Conservation (phyloP, 2,797 vertebrate species). For the Phrynocephalus guinanensis region DNA sequence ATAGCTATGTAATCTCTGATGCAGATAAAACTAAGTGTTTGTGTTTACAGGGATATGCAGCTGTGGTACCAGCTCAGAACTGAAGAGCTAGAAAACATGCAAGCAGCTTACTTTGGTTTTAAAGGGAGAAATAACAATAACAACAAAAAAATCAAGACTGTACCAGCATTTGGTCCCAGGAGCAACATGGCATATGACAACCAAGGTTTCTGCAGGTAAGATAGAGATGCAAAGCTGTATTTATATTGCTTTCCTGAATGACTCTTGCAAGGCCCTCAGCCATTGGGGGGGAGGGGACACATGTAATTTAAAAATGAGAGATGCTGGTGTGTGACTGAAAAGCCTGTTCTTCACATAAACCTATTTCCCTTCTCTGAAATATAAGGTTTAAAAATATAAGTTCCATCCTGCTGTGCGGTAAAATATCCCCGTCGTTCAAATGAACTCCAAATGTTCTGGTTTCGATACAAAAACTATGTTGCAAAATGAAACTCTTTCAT, state of each 20-base stretch:
- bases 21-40: slow-evolving; percentile 6
- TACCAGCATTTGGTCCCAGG: slow-evolving; percentile 35
- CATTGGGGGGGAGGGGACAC: background rate
- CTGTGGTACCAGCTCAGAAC: slow-evolving; percentile 82
- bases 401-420: background rate
- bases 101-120: slow-evolving; percentile 75
- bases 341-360: background rate
- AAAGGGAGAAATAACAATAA: slow-evolving; percentile 86
- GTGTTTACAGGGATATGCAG: slow-evolving; percentile 79
- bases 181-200: slow-evolving; percentile 72
- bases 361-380: background rate
- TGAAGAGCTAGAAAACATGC: slow-evolving; percentile 77
- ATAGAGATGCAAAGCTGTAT: background rate
- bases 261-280: background rate
- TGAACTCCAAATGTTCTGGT: background rate
- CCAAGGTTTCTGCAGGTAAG: slow-evolving; percentile 81
- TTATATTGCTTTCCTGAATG: background rate
- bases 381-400: background rate
- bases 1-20: background rate
- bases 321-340: background rate
- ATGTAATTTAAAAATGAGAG: background rate
- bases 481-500: slow-evolving; percentile 21
- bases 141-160: slow-evolving; percentile 78
- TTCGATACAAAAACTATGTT: background rate
- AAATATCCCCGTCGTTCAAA: slow-evolving; percentile 17